A percentile compares a stretch with the other conserved stretches of the same genome.
Conservation (phyloP, 2,113 vertebrate genomes). For the Strix uralensis region DNA sequence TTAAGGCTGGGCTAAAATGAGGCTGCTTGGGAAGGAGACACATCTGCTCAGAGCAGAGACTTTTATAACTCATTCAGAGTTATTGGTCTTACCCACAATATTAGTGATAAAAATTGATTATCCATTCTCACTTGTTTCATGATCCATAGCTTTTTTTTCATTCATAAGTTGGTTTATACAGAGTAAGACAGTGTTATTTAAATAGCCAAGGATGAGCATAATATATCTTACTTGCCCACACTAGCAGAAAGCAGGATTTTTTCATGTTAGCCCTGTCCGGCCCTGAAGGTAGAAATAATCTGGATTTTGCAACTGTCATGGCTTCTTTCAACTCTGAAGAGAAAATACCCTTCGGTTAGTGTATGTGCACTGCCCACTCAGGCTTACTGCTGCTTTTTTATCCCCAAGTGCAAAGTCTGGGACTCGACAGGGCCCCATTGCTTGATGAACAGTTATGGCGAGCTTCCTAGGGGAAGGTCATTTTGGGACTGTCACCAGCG, state of each 20-base stretch:
- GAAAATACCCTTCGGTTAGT: neutral
- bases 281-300: conserved; percentile 1
- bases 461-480: neutral
- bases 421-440: fast-evolving
- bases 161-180: conserved; percentile 68
- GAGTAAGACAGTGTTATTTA: conserved; percentile 67
- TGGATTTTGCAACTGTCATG: neutral
- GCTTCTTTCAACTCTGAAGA: neutral
- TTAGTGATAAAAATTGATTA: conserved; percentile 82
- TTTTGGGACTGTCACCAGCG: neutral
- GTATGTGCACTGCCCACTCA: neutral
- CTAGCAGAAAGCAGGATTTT: conserved; percentile 27
- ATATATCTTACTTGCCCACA: conserved; percentile 46
- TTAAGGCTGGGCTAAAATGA: neutral
- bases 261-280: neutral
- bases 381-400: neutral
- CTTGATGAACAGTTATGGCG: neutral
- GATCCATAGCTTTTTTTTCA: conserved; percentile 72
- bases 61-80: conserved; percentile 71
- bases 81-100: conserved; percentile 69
- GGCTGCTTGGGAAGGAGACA: neutral
- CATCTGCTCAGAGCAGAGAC: conserved; percentile 35
- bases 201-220: conserved; percentile 56
- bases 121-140: conserved; percentile 77
- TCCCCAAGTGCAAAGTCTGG: neutral